phyloP scores from a whole-genome alignment of 1,140 invertebrate species.

The Zaprionus gabonicus region DNA sequence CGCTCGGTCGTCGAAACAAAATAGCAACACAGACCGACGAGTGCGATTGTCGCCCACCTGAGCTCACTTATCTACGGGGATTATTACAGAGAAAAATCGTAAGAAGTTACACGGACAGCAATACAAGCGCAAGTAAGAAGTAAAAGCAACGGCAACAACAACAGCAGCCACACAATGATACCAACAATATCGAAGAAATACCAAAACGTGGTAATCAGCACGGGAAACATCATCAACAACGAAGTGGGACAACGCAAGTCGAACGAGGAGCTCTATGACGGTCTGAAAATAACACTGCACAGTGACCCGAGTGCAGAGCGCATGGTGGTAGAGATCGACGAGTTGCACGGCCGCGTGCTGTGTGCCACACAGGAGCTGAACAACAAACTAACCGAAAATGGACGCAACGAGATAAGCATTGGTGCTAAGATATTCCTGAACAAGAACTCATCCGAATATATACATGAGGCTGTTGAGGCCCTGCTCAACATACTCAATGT shows the following conservation, averaged over 20 bases:
- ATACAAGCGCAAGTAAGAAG: background rate
- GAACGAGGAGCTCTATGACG: slow-evolving; percentile 88
- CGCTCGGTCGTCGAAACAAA: slow-evolving; percentile 35
- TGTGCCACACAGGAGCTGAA: slow-evolving; percentile 86
- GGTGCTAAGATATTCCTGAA: slow-evolving; percentile 88
- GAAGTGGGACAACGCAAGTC: slow-evolving; percentile 91
- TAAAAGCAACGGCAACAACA: background rate
- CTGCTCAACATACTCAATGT: slow-evolving; percentile 74
- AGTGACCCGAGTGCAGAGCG: slow-evolving; percentile 61
- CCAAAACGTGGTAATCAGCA: slow-evolving; percentile 88
- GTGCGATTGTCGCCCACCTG: slow-evolving; percentile 42
- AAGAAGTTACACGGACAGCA: background rate
- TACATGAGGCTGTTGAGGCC: slow-evolving; percentile 67
- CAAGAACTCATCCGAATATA: slow-evolving; percentile 70
- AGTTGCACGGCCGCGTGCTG: slow-evolving; percentile 66
- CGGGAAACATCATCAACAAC: slow-evolving; percentile 93
- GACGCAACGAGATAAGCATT: slow-evolving; percentile 87
- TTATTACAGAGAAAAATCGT: slow-evolving; percentile 19
- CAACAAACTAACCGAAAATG: slow-evolving; percentile 87
- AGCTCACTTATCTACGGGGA: slow-evolving; percentile 35
- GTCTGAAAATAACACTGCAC: slow-evolving; percentile 71
- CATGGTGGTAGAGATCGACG: slow-evolving; percentile 66
- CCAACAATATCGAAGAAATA: slow-evolving; percentile 75
- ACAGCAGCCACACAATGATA: slow-evolving; percentile 60
- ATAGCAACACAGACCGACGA: slow-evolving; percentile 46